Percentiles rank a stretch among this genome's conserved stretches.
These are phyloP conservation scores for Carassius auratus DNA, from an alignment of 2,113 vertebrate genomes.

Conservation along the genomic window DNA sequence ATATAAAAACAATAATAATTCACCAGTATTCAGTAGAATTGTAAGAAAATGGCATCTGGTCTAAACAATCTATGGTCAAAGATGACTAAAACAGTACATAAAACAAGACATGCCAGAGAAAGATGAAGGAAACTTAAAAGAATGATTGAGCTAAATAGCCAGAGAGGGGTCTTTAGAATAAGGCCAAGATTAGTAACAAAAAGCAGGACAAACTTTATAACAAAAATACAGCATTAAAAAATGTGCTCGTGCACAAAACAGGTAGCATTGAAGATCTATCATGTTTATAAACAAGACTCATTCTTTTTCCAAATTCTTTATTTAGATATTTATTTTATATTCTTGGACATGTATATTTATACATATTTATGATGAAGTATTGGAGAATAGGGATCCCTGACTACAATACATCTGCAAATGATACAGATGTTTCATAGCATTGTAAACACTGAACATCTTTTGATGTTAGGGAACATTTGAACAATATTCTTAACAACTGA, in stretches of 20 bases:
- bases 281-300: constrained; percentile 25
- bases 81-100: too few relatives aligned
- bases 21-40: too few relatives aligned
- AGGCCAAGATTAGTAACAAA: too few relatives aligned
- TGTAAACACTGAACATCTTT: constrained; percentile 41
- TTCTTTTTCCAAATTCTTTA: constrained; percentile 22
- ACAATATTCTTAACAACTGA: constrained; percentile 31
- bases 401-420: constrained; percentile 32
- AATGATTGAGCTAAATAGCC: too few relatives aligned
- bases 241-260: background rate
- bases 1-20: too few relatives aligned
- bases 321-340: constrained; percentile 1
- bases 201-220: too few relatives aligned
- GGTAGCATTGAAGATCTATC: background rate
- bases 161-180: too few relatives aligned
- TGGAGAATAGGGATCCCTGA: constrained; percentile 40
- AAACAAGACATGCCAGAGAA: too few relatives aligned
- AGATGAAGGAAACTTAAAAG: too few relatives aligned
- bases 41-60: too few relatives aligned
- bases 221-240: too few relatives aligned
- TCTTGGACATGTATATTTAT: background rate
- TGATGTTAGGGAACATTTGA: background rate
- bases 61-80: too few relatives aligned
- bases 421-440: constrained; percentile 23
- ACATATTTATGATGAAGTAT: constrained; percentile 10